Evolutionary conservation across 2,888 invertebrate species (phyloP).

Genomic region (Cyaniris semiargus): DNA sequence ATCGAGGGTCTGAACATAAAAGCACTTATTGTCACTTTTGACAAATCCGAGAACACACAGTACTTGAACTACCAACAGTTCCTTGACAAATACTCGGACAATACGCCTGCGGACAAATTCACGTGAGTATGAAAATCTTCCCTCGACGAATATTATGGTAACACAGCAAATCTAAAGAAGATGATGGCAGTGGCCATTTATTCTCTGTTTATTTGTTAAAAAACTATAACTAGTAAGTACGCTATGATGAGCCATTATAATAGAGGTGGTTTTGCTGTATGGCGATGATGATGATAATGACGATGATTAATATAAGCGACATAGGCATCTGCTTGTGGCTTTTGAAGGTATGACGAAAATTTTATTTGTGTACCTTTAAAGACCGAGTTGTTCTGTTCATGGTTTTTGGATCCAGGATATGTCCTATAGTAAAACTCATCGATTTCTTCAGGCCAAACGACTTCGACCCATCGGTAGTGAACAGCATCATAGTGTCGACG

Average conservation of each 20-base stretch:
- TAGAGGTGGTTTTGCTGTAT: not conserved
- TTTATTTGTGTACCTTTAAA: not conserved
- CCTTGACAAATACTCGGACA: constrained; percentile 50
- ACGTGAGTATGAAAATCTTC: constrained; percentile 42
- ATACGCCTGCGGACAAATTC: constrained; percentile 51
- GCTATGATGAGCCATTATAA: not conserved
- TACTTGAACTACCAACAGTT: constrained; percentile 52
- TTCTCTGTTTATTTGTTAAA: no score
- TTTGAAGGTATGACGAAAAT: not conserved
- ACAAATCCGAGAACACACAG: constrained; percentile 49
- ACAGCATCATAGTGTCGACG: constrained; percentile 56
- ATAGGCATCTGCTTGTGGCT: not conserved
- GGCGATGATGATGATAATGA: no score
- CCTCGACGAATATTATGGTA: no score
- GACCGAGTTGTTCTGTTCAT: not conserved
- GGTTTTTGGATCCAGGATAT: not conserved
- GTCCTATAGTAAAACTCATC: no score
- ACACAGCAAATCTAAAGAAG: no score
- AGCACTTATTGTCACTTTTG: constrained; percentile 57
- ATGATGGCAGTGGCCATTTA: no score
- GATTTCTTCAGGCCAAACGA: constrained; percentile 49
- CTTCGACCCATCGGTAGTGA: constrained; percentile 44
- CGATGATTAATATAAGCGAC: not conserved
- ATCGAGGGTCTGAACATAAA: constrained; percentile 50
- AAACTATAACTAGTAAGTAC: no score